phyloP scores from a whole-genome alignment of 2,888 invertebrate genomes.

The Listrodromus nycthemerus region DNA sequence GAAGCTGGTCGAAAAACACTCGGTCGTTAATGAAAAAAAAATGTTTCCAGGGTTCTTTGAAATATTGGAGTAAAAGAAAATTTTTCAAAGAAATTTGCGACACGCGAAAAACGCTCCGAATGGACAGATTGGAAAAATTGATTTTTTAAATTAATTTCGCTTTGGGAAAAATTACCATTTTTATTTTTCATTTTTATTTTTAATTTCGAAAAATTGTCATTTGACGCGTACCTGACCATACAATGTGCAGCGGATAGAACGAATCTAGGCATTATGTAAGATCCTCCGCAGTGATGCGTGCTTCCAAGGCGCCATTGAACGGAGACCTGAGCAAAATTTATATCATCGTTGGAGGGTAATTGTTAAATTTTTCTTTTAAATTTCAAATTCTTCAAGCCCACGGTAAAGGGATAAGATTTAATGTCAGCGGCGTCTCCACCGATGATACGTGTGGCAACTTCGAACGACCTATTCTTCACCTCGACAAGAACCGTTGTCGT shows the following conservation, averaged over 20 bases:
- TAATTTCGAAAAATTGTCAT: neutral
- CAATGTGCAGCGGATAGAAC: slow-evolving; percentile 81
- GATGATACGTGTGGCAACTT: slow-evolving; percentile 71
- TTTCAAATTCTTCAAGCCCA: slow-evolving; percentile 65
- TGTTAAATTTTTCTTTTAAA: neutral
- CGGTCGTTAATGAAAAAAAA: too few species aligned
- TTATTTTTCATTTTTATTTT: too few species aligned
- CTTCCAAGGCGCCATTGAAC: slow-evolving; percentile 73
- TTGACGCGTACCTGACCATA: slow-evolving; percentile 75
- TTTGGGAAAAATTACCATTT: neutral
- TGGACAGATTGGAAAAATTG: too few species aligned
- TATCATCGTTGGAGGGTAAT: neutral
- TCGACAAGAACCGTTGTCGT: neutral
- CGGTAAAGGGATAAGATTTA: slow-evolving; percentile 75
- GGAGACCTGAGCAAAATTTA: slow-evolving; percentile 68
- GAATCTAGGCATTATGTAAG: slow-evolving; percentile 77
- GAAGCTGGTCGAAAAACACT: neutral
- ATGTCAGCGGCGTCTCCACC: slow-evolving; percentile 74
- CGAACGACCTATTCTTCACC: slow-evolving; percentile 9
- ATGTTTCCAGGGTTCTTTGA: too few species aligned
- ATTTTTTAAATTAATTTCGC: neutral
- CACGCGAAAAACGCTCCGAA: too few species aligned
- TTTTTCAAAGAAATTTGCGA: neutral
- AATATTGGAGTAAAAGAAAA: neutral
- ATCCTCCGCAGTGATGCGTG: slow-evolving; percentile 77